Evolutionary conservation across 2,797 vertebrate genomes (phyloP).

Genomic region (Telmatherina bonti): DNA sequence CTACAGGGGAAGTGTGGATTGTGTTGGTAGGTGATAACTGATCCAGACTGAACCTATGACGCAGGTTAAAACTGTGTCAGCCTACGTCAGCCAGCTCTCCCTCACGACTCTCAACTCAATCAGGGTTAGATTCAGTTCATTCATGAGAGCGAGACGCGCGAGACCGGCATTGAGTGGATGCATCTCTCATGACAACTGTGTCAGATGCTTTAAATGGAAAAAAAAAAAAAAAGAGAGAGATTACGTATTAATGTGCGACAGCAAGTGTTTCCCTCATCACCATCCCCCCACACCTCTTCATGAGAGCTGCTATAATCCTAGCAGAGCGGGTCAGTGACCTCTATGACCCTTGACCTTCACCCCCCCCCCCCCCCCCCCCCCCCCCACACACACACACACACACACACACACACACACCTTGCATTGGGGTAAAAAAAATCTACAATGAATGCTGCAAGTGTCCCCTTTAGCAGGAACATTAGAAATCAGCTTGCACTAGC

Average conservation of each 20-base stretch:
- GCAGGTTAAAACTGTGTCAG: slow-evolving; percentile 1
- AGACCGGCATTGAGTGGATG: not conserved
- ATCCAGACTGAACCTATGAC: not conserved
- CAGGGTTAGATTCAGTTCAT: slow-evolving; percentile 1
- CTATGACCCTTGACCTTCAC: slow-evolving; percentile 35
- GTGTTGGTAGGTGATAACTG: not conserved
- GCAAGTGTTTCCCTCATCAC: slow-evolving; percentile 41
- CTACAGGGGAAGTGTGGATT: not conserved
- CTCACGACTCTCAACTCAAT: not conserved
- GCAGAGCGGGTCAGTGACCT: slow-evolving; percentile 40
- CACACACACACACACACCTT: too few relatives aligned
- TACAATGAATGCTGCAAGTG: not conserved
- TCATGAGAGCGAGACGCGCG: not conserved
- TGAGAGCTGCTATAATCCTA: slow-evolving; percentile 52
- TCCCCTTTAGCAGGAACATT: slow-evolving; percentile 9
- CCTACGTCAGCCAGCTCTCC: not conserved
- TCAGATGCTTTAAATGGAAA: slow-evolving; percentile 17
- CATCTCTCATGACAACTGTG: slow-evolving; percentile 41
- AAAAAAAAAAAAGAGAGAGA: slow-evolving; percentile 29
- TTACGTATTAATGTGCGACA: slow-evolving; percentile 56
- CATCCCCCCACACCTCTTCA: slow-evolving; percentile 51
- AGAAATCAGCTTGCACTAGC: slow-evolving; percentile 3
- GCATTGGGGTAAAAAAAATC: too few relatives aligned
- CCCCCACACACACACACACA: too few relatives aligned
- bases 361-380: not conserved